Base-by-base conservation (phyloP, 1,140 invertebrate species). In the Littorina saxatilis region DNA sequence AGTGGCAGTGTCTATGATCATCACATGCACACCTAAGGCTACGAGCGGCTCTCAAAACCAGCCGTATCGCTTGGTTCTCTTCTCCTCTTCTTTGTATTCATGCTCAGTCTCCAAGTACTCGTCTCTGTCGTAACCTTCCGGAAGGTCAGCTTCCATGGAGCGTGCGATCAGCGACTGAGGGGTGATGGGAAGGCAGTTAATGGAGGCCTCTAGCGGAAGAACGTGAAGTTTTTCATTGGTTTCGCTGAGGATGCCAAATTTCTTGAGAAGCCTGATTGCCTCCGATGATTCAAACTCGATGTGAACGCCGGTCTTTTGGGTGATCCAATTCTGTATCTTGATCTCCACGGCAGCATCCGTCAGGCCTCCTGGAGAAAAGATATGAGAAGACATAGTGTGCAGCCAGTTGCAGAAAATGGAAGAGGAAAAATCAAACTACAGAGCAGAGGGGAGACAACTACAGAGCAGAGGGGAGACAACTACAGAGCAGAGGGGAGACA, bases 61-160 rank as follows among this genome's bases (percentile, higher is more conserved):
- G 80, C 91, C 91, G 81, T 87, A 87, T 80, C 80, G 77, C 29
- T 81, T 86, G 2, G 79, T 61, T 27, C 85, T 85, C 70, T 88
- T 82, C 11, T 90, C 89, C 61, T 91, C 88, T 66, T 88, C 84
- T 72, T 85, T 87, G 80, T 90, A 91, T 50, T 90, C 86, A 52
- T 88, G 86, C 58, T 90, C 89, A 13, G 87, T 90, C 80, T 91
- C 91, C 47, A 86, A 55, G 37, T 90, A 89, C 32, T 85, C 82
- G 66, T 90, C 88, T 43, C 90, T 82, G 61, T 92, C 91, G 80
- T 88, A 91, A 17, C 90, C 91, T 75, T 92, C 91, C 13, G 83
- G 61, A 29, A 88, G 82, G 70, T 91, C 90, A 2, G 74, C 85
- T 7, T 87, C 86, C 11, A 80, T 73, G 0, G 82, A 82, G 1